Evolutionary conservation across 1,140 invertebrate species (phyloP), one percentile per base, ranked within the genome.

Genomic region (Eupeodes corollae): DNA sequence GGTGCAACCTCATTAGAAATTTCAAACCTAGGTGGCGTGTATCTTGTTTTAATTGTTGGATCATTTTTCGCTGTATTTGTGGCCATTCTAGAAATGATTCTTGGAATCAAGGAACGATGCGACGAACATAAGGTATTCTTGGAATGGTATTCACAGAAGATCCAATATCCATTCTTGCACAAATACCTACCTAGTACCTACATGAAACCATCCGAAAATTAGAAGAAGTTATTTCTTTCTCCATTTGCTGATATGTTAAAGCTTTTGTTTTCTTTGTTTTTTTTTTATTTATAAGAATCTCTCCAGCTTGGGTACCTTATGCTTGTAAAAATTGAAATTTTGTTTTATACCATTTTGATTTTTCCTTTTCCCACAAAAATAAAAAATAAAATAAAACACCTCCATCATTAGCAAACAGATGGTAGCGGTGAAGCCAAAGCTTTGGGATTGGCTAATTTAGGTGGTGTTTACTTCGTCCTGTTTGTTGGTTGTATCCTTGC

Each of bases 391-490:
- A 14, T 19, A 5, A 8, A 41, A 41, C 39, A 41, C 16, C 39
- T 18, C 21, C 5, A 5, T 18, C 8, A 16, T 39, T 52, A 63
- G 53, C 56, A 59, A 48, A 54, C 34, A 15, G 18, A 48, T 10
- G 62, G 65, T 37, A 65, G 61, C 34, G 63, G 65, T 52, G 63
- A 64, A 16, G 67, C 69, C 45, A 70, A 70, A 48, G 73, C 73
- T 45, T 71, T 96, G 16, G 90, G 88, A 6, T 83, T 95, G 40
- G 86, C 88, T 54, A 94, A 94, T 67, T 87, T 92, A 68, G 80
- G 91, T 37, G 93, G 93, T 31, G 86, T 97, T 6, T 98, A 97
- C 63, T 86, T 97, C 13, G 88, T 98, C 8, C 73, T 97, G 15
- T 75, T 94, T 5, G 72, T 70, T 11, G 76, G 75, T 39, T 70